Base-by-base conservation (phyloP, 2,797 vertebrate genomes). In the Sebastes hopkinsi region DNA sequence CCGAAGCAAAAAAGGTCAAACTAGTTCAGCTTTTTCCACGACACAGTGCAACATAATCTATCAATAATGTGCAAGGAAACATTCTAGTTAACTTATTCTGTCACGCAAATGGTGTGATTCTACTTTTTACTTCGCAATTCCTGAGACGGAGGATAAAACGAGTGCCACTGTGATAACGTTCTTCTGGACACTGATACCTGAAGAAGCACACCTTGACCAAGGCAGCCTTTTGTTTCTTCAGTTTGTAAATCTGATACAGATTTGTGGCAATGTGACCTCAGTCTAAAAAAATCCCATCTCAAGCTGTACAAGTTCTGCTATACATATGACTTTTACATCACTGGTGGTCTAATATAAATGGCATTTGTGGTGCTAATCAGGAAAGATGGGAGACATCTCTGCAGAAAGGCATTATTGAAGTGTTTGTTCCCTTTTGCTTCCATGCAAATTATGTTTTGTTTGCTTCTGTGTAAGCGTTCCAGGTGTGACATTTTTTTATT, bases 401-500 rank as follows among this genome's bases (percentile, higher is more conserved):
- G 25, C 2, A 20, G 27, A 83, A 65, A 56, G 29, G 8, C 3
- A 25, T 54, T 27, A 60, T 20, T 22, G 6, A 30, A 64, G 4
- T 14, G 1, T 23, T 29, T 65, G 25, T 4, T 42, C 11, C 34
- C 4, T 20, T 54, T 18, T 27, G 27, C 13, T n/a, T 50, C 36
- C 27, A 54, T 82, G 55, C 5, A 69, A 76, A 81, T 65, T 4
- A 42, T 16, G 3, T 64, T 68, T 68, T 34, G 34, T 42, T 79
- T 75, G 62, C 22, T 66, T 77, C 38, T 29, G 54, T n/a, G 42
- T 75, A 23, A 76, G 23, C n/a, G 54, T 23, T 18, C 4, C 74
- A 86, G 62, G 54, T 76, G 67, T 75, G 60, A 65, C n/a, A 75
- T 32, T 65, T 72, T 72, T 22, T 70, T 58, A n/a, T 79, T 62